phyloP scores from a whole-genome alignment of 2,888 invertebrate genomes.

The Oxytorus armatus region DNA sequence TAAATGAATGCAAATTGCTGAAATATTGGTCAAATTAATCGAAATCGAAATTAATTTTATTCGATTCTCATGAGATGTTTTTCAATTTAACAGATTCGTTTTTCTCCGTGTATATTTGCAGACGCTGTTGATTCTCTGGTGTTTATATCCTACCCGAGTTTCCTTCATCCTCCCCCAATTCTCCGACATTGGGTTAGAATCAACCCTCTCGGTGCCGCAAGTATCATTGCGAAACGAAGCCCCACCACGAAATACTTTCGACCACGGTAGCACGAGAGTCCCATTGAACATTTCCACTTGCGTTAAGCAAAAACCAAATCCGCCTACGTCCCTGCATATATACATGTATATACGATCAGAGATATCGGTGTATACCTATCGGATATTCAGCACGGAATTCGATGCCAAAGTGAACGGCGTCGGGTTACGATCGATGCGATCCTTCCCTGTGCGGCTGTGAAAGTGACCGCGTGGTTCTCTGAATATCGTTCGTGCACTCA shows the following conservation, averaged over 20 bases:
- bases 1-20: too few relatives aligned
- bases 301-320: constrained; percentile 64
- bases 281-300: too few relatives aligned
- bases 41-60: too few relatives aligned
- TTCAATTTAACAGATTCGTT: neutral
- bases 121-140: neutral
- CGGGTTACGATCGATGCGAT: constrained; percentile 67
- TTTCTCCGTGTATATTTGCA: neutral
- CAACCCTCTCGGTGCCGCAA: neutral
- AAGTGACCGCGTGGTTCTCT: constrained; percentile 32
- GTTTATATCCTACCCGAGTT: constrained; percentile 1
- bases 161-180: constrained; percentile 1
- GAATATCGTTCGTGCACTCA: neutral
- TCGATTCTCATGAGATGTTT: too few relatives aligned
- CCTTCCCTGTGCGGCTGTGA: constrained; percentile 37
- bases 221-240: constrained; percentile 34
- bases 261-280: too few relatives aligned
- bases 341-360: constrained; percentile 58
- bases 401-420: constrained; percentile 63
- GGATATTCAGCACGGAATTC: constrained; percentile 64
- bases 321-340: neutral
- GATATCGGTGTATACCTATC: constrained; percentile 54
- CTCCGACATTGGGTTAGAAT: neutral
- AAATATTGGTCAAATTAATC: too few relatives aligned
- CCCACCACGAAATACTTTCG: neutral